Base-by-base conservation (phyloP, 1,140 invertebrate species). In the Rhopalosiphum padi region DNA sequence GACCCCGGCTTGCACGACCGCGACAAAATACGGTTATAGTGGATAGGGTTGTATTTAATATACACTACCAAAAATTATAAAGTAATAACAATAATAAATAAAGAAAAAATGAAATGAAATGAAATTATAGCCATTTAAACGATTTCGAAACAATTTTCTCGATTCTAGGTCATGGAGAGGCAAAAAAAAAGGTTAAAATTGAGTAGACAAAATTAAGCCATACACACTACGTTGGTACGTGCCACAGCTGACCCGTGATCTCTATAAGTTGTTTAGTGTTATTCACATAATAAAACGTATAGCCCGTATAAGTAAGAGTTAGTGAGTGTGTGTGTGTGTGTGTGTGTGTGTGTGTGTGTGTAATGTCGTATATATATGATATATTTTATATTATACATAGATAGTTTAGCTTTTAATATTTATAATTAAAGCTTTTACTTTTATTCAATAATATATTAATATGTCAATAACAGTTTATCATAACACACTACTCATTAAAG, bases 111-210 rank as follows among this genome's bases (percentile, higher is more conserved):
- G 11, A 68, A 68, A 68, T 68, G 60, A 68, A 68, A 90, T 90
- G 3, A 90, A 90, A 90, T 90, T 90, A 90, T 68, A 90, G n/a
- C 11, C 11, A 37, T 90, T 60, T 90, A 90, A 68, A 55, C 22
- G 37, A 53, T 90, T 90, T 90, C 37, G 55, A 60, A 90, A 90
- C 37, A 48, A 68, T 90, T 90, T 90, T 90, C 89, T 83, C 25
- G 30, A 46, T 86, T 87, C 77, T 90, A n/a, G 93, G 90, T 91
- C 93, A 92, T 25, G 83, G 46, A 60, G 82, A 86, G 46, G 93
- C 90, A 15, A 91, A 90, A 83, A 48, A 90, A 91, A 51, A 90
- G 89, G 55, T 90, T 68, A 90, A 23, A 60, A 90, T 90, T 90
- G 55, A 60, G 51, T 60, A 41, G 35, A 55, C 53, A 90, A 55